A percentile compares a stretch with the other conserved stretches of the same genome.
Evolutionary conservation across 2,797 vertebrate species (phyloP).

Genomic region (Onychomys torridus): DNA sequence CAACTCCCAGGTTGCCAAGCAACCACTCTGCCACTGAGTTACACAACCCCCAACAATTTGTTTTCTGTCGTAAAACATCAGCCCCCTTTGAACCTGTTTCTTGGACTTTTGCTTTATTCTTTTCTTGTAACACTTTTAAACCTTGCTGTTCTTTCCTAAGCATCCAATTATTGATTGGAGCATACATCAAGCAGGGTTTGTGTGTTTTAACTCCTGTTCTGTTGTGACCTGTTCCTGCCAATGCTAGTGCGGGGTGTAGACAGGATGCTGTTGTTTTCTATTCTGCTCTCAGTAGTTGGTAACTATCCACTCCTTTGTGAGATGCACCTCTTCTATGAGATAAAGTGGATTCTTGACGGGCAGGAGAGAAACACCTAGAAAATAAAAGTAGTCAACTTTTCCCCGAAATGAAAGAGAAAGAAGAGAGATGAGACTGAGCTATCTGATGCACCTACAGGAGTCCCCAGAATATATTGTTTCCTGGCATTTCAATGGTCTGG

Average conservation of each 20-base stretch:
- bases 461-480: accelerated
- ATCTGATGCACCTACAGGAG: accelerated
- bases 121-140: slow-evolving; percentile 2
- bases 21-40: background rate
- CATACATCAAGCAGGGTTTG: background rate
- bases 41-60: background rate
- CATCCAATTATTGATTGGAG: background rate
- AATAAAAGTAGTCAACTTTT: background rate
- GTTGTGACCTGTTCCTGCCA: background rate
- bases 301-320: background rate
- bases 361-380: background rate
- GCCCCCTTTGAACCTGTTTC: background rate
- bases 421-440: background rate
- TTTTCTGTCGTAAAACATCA: background rate
- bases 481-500: background rate
- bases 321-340: background rate
- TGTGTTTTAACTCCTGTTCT: background rate
- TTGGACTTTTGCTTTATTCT: background rate
- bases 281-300: background rate
- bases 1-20: background rate
- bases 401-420: background rate
- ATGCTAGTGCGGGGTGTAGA: background rate
- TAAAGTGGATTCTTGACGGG: background rate
- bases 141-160: background rate
- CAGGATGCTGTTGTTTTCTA: background rate